Evolutionary conservation across 2,797 vertebrate species (phyloP).

Genomic region (Tokudaia tokunoshimensis): DNA sequence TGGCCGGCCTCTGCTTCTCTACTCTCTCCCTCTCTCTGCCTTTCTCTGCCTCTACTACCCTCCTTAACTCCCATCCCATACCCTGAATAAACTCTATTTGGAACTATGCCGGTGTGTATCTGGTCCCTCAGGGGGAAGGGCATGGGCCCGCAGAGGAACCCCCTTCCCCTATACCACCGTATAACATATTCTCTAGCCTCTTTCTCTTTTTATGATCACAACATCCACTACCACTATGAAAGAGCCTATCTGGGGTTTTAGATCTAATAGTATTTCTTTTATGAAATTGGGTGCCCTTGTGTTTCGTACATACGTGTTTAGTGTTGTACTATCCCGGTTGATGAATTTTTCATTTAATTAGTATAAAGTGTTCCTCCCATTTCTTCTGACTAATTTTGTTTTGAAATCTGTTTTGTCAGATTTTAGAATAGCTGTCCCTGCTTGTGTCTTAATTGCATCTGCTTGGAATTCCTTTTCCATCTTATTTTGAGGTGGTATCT

Average conservation of each 20-base stretch:
- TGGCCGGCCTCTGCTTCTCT: too few relatives aligned
- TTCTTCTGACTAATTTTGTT: neutral
- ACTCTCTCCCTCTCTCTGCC: too few relatives aligned
- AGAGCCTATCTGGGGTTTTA: neutral
- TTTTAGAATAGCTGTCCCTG: neutral
- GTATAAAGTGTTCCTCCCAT: neutral
- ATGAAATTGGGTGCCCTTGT: neutral
- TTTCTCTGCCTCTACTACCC: too few relatives aligned
- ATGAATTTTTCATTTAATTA: neutral
- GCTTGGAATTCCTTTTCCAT: neutral
- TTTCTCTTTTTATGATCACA: too few relatives aligned
- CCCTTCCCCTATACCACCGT: too few relatives aligned
- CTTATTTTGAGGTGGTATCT: neutral
- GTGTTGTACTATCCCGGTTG: neutral
- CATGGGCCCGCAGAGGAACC: too few relatives aligned
- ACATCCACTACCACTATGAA: neutral
- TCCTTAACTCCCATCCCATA: too few relatives aligned
- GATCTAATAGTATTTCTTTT: neutral
- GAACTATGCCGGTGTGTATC: too few relatives aligned
- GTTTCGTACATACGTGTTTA: neutral
- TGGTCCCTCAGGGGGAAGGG: too few relatives aligned
- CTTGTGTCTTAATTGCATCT: neutral
- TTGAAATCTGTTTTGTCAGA: neutral
- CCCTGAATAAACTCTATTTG: too few relatives aligned
- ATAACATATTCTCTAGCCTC: too few relatives aligned